Evolutionary conservation across 2,888 invertebrate species (phyloP).

Genomic region (Encarsia formosa): DNA sequence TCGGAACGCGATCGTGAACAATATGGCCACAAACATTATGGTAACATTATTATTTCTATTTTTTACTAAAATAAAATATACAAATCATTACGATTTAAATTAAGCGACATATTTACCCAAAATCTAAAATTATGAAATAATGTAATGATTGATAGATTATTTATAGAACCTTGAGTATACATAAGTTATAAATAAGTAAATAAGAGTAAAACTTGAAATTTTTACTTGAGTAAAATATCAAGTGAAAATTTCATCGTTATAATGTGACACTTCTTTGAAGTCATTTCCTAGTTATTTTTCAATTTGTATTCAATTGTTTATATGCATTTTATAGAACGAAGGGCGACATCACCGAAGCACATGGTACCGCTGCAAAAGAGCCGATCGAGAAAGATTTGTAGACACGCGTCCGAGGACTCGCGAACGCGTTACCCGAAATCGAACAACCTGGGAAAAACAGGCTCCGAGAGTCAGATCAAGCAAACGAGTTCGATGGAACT

Average conservation of each 20-base stretch:
- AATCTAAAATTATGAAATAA: no score
- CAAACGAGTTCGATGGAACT: conserved; percentile 60
- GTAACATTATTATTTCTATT: conserved; percentile 29
- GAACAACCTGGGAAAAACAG: conserved; percentile 49
- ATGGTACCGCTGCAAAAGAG: conserved; percentile 40
- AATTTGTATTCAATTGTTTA: no score
- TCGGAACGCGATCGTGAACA: conserved; percentile 36
- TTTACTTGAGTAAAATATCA: no score
- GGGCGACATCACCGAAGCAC: conserved; percentile 39
- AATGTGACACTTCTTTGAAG: no score
- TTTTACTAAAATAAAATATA: not conserved
- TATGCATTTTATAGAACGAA: conserved; percentile 38
- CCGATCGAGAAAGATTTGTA: conserved; percentile 40
- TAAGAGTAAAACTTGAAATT: no score
- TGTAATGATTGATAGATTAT: no score
- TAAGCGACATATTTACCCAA: no score
- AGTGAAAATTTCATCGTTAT: no score
- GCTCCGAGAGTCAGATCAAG: conserved; percentile 53
- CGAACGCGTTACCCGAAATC: conserved; percentile 43
- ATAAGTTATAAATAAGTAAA: no score
- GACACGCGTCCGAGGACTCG: conserved; percentile 46
- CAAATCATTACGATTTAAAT: no score
- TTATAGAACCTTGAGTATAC: no score
- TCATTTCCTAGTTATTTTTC: no score
- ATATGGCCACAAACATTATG: conserved; percentile 37